Conservation (phyloP, 2,888 invertebrate species). For the Cheilosia vulpina region DNA sequence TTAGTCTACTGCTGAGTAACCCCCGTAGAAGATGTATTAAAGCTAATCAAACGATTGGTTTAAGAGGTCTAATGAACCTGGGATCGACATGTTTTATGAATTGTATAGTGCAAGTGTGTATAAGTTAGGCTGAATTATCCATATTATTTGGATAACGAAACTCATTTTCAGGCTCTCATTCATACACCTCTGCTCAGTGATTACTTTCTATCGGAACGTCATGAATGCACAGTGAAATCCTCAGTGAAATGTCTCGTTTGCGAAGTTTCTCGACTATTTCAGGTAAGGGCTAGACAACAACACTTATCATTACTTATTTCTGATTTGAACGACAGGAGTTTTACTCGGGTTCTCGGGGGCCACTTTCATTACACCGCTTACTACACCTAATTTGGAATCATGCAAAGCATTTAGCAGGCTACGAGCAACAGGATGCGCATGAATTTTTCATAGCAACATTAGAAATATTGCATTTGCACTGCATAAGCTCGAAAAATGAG, state of each 20-base stretch:
- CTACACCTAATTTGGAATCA: slow-evolving; percentile 98
- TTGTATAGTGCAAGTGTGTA: slow-evolving; percentile 93
- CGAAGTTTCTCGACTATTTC: slow-evolving; percentile 97
- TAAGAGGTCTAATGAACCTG: slow-evolving; percentile 96
- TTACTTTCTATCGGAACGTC: slow-evolving; percentile 97
- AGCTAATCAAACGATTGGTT: slow-evolving; percentile 92
- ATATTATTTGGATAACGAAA: background rate
- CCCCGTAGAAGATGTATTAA: slow-evolving; percentile 91
- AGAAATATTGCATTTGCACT: slow-evolving; percentile 95
- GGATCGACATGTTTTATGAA: slow-evolving; percentile 99
- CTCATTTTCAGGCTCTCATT: slow-evolving; percentile 88
- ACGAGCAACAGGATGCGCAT: slow-evolving; percentile 99
- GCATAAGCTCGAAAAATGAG: slow-evolving; percentile 84
- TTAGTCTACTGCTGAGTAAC: slow-evolving; percentile 89
- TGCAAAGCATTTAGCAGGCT: slow-evolving; percentile 96
- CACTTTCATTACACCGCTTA: slow-evolving; percentile 94
- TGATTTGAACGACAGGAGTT: slow-evolving; percentile 87
- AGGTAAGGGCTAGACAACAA: slow-evolving; percentile 86
- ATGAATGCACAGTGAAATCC: slow-evolving; percentile 88
- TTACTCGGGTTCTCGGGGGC: slow-evolving; percentile 94
- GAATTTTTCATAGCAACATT: slow-evolving; percentile 99
- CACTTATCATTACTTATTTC: no score
- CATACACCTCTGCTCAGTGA: slow-evolving; percentile 97
- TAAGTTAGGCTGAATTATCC: background rate
- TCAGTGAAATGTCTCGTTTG: slow-evolving; percentile 95